Conservation (phyloP, 1,140 invertebrate genomes). For the Neomicropteryx cornuta region DNA sequence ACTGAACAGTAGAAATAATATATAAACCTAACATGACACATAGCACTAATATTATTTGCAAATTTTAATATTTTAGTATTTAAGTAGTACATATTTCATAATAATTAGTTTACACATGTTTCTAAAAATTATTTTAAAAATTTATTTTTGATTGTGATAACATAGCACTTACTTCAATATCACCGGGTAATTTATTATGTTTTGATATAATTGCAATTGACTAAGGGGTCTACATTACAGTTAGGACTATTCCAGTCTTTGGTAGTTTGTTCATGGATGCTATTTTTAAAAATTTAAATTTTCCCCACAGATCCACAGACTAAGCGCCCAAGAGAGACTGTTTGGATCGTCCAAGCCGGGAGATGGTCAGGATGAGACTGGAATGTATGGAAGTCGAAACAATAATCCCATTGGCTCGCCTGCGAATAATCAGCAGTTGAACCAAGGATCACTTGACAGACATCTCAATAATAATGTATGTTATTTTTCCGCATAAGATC, state of each 20-base stretch:
- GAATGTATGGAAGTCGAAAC: slow-evolving; percentile 24
- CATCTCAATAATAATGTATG: slow-evolving; percentile 29
- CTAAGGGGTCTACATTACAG: slow-evolving; percentile 12
- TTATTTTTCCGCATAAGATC: slow-evolving; percentile 2
- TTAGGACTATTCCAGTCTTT: neutral
- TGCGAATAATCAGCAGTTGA: no score
- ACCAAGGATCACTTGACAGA: slow-evolving; percentile 31
- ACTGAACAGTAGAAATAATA: no score
- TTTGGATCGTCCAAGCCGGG: slow-evolving; percentile 40
- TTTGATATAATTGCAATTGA: no score
- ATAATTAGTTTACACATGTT: no score
- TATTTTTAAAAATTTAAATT: neutral
- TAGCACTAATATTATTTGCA: no score
- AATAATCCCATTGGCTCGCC: slow-evolving; percentile 23
- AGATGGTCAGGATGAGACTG: slow-evolving; percentile 19
- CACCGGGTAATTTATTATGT: no score
- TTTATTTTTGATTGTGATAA: no score
- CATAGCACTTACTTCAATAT: no score
- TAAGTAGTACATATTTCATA: no score
- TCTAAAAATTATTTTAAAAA: no score
- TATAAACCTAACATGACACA: no score
- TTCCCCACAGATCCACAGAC: slow-evolving; percentile 19
- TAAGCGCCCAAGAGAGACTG: slow-evolving; percentile 47
- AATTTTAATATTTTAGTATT: no score
- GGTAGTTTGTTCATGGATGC: neutral